These are phyloP conservation scores for Drosophila quadrilineata DNA, from an alignment of 1,140 invertebrate genomes.

Conservation along the genomic window DNA sequence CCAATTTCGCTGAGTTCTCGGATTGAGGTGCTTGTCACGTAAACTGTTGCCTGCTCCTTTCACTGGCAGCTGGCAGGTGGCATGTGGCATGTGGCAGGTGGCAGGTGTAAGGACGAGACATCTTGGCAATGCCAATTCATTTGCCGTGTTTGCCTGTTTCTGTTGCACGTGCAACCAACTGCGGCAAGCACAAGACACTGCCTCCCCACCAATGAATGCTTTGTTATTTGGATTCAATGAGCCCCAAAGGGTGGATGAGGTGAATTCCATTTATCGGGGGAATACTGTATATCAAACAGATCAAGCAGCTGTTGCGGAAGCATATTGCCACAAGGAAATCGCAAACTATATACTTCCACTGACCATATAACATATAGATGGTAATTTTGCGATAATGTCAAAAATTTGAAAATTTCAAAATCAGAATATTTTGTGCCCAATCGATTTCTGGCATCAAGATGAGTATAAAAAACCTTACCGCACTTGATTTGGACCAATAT, in stretches of 20 bases:
- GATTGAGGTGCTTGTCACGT: constrained; percentile 38
- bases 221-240: no score
- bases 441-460: no score
- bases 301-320: background rate
- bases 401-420: no score
- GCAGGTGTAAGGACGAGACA: constrained; percentile 16
- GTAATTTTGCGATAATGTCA: no score
- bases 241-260: no score
- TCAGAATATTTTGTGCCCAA: no score
- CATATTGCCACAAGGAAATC: no score
- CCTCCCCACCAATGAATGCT: background rate
- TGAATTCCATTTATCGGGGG: background rate
- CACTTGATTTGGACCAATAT: no score
- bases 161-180: constrained; percentile 32
- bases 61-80: constrained; percentile 1
- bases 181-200: constrained; percentile 13
- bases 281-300: background rate
- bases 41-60: constrained; percentile 15
- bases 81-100: constrained; percentile 9
- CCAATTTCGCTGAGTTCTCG: constrained; percentile 1
- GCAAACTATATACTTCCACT: background rate
- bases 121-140: constrained; percentile 23
- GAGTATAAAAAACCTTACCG: no score
- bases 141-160: constrained; percentile 2
- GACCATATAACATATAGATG: no score